Base-by-base conservation (phyloP, 2,888 invertebrate genomes). In the Agrochola macilenta region DNA sequence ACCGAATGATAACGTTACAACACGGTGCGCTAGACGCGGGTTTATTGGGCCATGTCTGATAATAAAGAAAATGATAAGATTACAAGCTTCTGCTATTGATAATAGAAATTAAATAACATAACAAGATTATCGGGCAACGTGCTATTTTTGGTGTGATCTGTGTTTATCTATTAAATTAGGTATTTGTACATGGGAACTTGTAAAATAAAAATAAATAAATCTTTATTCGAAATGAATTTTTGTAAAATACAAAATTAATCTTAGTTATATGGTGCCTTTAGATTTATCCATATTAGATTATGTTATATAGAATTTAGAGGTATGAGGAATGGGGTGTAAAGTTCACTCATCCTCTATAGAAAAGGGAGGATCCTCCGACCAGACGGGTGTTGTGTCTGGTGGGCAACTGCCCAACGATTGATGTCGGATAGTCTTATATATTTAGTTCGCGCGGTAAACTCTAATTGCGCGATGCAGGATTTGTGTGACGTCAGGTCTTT, bases 41-140 rank as follows among this genome's bases (percentile, higher is more conserved):
- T 74, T 76, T 83, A 66, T 77, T 63, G 61, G 85, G 69, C 58
- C 60, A 81, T 23, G 39, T 46, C 52, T 79, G 64, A 72, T 68
- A 30, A 14, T 9, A 39, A 30, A 54, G 54, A 69, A 49, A 60
- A 5, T 11, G 76, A 81, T 77, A 74, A 81, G 76, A 77, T 81
- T 54, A 57, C 49, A 7, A 57, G 17, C 52, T 60, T 49, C 26
- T 26, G 61, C 35, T 35, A 12, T 57, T 57, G 83, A 81, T 85
- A 61, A 76, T 1, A 66, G 14, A 46, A 60, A 60, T 49, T 43
- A 64, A 70, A 84, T 74, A 76, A 61, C 60, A 69, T 26, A 66
- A 72, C 57, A 70, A 71, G 1, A 14, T 46, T 58, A 76, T 74
- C 81, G 74, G 8, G 46, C 58, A 73, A 69, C 7, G 69, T 69